Evolutionary conservation across 1,140 invertebrate species (phyloP).

Genomic region (Popillia japonica): DNA sequence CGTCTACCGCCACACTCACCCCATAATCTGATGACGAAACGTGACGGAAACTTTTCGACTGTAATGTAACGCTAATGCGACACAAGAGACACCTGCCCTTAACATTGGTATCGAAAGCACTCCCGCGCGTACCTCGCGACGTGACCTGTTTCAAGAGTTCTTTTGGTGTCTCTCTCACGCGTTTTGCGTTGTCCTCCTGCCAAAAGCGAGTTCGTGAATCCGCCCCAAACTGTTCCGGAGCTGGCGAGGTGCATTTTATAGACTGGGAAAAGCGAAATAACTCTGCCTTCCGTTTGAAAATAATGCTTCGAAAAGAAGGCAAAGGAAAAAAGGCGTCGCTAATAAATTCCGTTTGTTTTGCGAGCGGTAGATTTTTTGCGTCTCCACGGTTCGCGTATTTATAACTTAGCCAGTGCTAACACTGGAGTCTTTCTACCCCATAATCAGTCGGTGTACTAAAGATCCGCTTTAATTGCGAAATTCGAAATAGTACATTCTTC

Average conservation of each 20-base stretch:
- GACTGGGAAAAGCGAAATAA: conserved; percentile 36
- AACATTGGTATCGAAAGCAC: conserved; percentile 36
- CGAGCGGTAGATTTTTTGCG: conserved; percentile 32
- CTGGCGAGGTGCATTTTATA: conserved; percentile 27
- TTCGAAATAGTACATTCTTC: not conserved
- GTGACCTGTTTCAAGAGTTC: conserved; percentile 30
- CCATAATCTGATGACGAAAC: conserved; percentile 27
- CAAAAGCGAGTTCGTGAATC: conserved; percentile 12
- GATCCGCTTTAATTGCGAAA: conserved; percentile 7
- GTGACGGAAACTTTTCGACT: conserved; percentile 28
- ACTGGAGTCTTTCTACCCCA: not conserved
- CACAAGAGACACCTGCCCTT: conserved; percentile 35
- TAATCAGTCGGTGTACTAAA: not conserved
- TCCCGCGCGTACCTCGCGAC: conserved; percentile 37
- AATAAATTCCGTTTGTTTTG: conserved; percentile 39
- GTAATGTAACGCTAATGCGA: conserved; percentile 41
- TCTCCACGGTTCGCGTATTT: conserved; percentile 8
- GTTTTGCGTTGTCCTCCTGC: conserved; percentile 24
- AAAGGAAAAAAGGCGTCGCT: conserved; percentile 32
- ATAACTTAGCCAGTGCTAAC: conserved; percentile 10
- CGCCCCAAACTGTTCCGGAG: conserved; percentile 30
- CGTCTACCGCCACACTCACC: not conserved
- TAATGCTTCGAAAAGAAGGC: conserved; percentile 29
- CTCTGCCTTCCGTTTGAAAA: conserved; percentile 32
- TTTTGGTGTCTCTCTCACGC: conserved; percentile 33